phyloP scores from a whole-genome alignment of 1,140 invertebrate genomes.

The Phenacoccus solenopsis region DNA sequence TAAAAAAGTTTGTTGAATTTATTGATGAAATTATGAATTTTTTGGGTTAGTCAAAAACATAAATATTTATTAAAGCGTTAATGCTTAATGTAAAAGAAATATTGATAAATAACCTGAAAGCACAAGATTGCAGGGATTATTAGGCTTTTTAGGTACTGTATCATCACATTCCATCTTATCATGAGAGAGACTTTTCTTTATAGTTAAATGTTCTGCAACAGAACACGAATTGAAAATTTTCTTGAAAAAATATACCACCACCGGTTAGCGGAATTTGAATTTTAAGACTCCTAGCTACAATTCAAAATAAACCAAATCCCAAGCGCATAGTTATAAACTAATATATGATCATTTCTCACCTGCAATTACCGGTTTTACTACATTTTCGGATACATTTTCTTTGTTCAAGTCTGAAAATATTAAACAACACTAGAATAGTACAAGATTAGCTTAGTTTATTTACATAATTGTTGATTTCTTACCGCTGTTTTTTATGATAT shows the following conservation, averaged over 20 bases:
- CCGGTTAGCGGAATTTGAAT: neutral
- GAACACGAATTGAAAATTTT: neutral
- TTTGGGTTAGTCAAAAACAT: neutral
- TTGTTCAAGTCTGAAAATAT: neutral
- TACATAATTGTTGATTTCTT: neutral
- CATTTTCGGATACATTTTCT: neutral
- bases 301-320: neutral
- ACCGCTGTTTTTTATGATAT: neutral
- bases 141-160: neutral
- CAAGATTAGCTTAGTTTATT: neutral
- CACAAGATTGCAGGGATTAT: neutral
- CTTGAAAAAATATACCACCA: neutral
- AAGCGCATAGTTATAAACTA: neutral
- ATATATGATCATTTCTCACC: neutral
- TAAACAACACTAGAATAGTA: neutral
- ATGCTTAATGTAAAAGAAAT: neutral
- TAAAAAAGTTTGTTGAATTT: neutral
- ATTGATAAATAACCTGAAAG: neutral
- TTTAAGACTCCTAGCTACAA: neutral
- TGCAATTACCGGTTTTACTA: neutral
- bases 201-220: constrained; percentile 5
- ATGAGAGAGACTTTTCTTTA: neutral
- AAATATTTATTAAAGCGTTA: neutral
- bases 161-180: neutral
- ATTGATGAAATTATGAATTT: neutral